These are phyloP conservation scores for Frankliniella fusca DNA, from an alignment of 2,888 invertebrate species.

Conservation along the genomic window DNA sequence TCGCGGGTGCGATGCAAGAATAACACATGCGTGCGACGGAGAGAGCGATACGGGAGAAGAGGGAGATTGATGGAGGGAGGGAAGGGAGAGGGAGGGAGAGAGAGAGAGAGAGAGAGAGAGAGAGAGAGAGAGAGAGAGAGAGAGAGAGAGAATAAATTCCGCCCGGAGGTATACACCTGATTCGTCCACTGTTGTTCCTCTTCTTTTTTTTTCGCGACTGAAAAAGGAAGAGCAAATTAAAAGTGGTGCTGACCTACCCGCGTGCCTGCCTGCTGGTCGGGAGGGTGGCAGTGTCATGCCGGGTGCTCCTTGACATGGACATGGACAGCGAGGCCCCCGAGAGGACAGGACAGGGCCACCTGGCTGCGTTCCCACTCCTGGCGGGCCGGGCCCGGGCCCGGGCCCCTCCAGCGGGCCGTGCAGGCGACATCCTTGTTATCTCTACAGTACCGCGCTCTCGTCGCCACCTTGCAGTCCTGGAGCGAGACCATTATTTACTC, in stretches of 20 bases:
- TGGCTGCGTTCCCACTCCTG: neutral
- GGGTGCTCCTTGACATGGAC: neutral
- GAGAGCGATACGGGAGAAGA: neutral
- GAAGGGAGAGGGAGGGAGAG: too few relatives aligned
- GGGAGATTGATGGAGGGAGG: too few relatives aligned
- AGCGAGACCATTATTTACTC: too few relatives aligned
- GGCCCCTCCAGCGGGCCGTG: neutral
- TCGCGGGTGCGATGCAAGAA: slow-evolving; percentile 1
- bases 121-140: too few relatives aligned
- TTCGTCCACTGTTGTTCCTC: neutral
- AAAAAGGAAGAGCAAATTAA: too few relatives aligned
- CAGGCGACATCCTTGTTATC: neutral
- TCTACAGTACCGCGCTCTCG: neutral
- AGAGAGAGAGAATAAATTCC: too few relatives aligned
- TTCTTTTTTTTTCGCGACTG: neutral
- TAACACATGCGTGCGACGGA: neutral
- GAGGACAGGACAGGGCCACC: slow-evolving; percentile 9
- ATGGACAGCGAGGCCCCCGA: neutral
- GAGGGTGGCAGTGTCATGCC: too few relatives aligned
- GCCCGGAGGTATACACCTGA: neutral
- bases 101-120: too few relatives aligned
- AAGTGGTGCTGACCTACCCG: too few relatives aligned
- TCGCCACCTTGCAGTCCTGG: too few relatives aligned
- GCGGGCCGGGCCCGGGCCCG: neutral
- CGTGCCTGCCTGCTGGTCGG: too few relatives aligned